phyloP scores from a whole-genome alignment of 1,140 invertebrate genomes.

The Epicauta chinensis region DNA sequence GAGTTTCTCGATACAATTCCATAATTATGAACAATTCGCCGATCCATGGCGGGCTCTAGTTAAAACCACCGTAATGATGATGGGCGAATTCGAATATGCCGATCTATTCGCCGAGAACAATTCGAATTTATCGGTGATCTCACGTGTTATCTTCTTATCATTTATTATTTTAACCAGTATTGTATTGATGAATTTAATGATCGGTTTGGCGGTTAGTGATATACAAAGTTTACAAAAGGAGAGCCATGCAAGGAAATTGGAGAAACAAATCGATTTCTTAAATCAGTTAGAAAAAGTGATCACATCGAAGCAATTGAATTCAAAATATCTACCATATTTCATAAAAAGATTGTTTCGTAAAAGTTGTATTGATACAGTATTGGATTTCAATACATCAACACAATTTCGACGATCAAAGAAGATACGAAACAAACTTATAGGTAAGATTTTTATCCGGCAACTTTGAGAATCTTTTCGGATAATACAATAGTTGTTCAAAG shows the following conservation, averaged over 20 bases:
- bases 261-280: slow-evolving; percentile 31
- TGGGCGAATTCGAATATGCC: slow-evolving; percentile 52
- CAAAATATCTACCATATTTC: slow-evolving; percentile 17
- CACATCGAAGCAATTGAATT: slow-evolving; percentile 14
- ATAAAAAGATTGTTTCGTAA: slow-evolving; percentile 19
- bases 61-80: slow-evolving; percentile 55
- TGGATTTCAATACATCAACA: slow-evolving; percentile 7
- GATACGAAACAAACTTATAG: slow-evolving; percentile 17
- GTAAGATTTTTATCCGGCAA: slow-evolving; percentile 3
- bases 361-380: slow-evolving; percentile 17
- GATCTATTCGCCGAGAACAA: slow-evolving; percentile 36
- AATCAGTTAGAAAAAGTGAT: slow-evolving; percentile 30
- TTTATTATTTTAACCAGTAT: slow-evolving; percentile 58
- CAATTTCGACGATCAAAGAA: slow-evolving; percentile 12
- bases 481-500: too few relatives aligned
- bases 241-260: slow-evolving; percentile 27
- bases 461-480: too few relatives aligned
- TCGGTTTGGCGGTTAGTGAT: slow-evolving; percentile 58
- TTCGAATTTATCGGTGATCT: slow-evolving; percentile 10
- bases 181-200: slow-evolving; percentile 56
- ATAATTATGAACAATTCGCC: slow-evolving; percentile 42
- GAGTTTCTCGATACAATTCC: slow-evolving; percentile 49
- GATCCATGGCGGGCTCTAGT: slow-evolving; percentile 44
- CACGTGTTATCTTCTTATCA: slow-evolving; percentile 50
- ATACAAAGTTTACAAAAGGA: slow-evolving; percentile 38